These are phyloP conservation scores for Gallinago paraguaiae DNA, from an alignment of 2,113 vertebrate species.

Conservation along the genomic window DNA sequence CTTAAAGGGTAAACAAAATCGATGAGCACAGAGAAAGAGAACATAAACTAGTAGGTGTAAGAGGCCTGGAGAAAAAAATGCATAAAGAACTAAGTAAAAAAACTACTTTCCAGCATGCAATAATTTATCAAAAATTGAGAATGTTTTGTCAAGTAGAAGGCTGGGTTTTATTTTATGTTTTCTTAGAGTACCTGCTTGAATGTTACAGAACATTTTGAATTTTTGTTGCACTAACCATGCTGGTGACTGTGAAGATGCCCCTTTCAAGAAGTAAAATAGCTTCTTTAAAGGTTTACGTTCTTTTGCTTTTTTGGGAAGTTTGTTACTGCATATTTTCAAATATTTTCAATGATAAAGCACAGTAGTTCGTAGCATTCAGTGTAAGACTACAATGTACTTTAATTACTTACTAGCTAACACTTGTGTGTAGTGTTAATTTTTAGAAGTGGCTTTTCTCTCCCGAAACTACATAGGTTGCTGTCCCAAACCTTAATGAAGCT, in stretches of 20 bases:
- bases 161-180: neutral
- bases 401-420: neutral
- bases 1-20: neutral
- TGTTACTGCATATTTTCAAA: neutral
- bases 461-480: constrained; percentile 76
- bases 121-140: neutral
- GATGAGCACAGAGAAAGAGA: neutral
- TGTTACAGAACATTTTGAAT: neutral
- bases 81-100: neutral
- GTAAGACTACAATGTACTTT: neutral
- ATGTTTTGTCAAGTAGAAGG: neutral
- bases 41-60: neutral
- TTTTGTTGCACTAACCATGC: neutral
- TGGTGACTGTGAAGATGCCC: neutral
- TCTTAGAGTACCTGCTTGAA: neutral
- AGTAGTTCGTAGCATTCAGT: neutral
- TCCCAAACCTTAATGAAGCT: constrained; percentile 82
- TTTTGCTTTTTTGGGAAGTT: neutral
- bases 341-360: neutral
- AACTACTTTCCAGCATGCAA: neutral
- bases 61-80: neutral
- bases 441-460: neutral
- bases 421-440: neutral
- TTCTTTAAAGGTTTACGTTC: neutral
- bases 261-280: neutral